These are phyloP conservation scores for Periparus ater DNA, from an alignment of 2,797 vertebrate genomes.

Conservation along the genomic window DNA sequence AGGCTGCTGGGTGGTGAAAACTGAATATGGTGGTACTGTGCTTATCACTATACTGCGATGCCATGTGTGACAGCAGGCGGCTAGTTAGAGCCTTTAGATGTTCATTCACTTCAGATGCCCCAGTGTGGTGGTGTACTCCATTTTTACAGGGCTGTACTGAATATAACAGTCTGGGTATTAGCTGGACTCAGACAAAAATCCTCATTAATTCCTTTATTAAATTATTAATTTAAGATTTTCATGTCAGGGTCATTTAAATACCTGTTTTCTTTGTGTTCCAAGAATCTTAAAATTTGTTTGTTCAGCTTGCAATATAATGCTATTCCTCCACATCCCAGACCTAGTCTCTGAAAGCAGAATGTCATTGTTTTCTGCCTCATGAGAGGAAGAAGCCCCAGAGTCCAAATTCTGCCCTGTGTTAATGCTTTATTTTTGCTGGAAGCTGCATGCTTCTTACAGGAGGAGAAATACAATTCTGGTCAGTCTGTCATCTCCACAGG, in stretches of 20 bases:
- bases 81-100: background rate
- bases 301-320: background rate
- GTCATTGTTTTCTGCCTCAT: background rate
- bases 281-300: background rate
- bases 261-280: background rate
- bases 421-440: background rate
- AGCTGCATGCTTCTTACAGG: background rate
- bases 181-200: background rate
- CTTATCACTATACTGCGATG: background rate
- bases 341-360: background rate
- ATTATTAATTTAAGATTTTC: background rate
- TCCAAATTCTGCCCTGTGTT: background rate
- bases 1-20: background rate
- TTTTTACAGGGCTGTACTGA: background rate
- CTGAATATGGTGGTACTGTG: background rate
- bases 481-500: background rate
- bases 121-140: background rate
- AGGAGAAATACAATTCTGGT: background rate
- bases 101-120: background rate
- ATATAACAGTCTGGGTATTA: background rate
- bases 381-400: background rate
- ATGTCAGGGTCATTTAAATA: background rate
- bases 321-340: background rate
- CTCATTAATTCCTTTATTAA: background rate
- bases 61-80: background rate